Evolutionary conservation across 2,113 vertebrate species (phyloP).

Genomic region (Etia nguti): DNA sequence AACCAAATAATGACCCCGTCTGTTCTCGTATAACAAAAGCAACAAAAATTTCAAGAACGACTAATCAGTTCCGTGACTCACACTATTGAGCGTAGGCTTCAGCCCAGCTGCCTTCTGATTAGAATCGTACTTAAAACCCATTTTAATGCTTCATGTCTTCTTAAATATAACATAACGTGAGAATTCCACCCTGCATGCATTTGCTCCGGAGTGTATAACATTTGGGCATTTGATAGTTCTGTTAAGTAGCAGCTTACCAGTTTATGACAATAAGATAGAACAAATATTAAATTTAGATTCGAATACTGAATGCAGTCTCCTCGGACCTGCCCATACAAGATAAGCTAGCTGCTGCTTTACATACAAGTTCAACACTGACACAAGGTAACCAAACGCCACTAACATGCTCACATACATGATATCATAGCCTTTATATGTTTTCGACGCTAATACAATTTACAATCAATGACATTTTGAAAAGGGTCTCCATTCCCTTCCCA

Average conservation of each 20-base stretch:
- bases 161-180: not conserved
- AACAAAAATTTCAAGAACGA: not conserved
- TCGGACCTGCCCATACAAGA: not conserved
- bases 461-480: not conserved
- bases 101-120: not conserved
- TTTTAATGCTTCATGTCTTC: not conserved
- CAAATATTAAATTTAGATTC: not conserved
- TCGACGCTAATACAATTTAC: not conserved
- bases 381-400: not conserved
- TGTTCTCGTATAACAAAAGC: not conserved
- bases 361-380: not conserved
- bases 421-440: not conserved
- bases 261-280: not conserved
- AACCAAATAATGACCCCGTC: not conserved
- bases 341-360: slow-evolving; percentile 9
- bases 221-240: not conserved
- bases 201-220: not conserved
- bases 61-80: not conserved
- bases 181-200: not conserved
- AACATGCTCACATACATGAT: not conserved
- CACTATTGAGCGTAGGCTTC: not conserved
- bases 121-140: not conserved
- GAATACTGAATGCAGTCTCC: not conserved
- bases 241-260: not conserved
- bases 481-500: not conserved